A percentile compares a stretch with the other conserved stretches of the same genome.
These are phyloP conservation scores for Epirrhoe alternata DNA, from an alignment of 2,888 invertebrate genomes.

Conservation along the genomic window DNA sequence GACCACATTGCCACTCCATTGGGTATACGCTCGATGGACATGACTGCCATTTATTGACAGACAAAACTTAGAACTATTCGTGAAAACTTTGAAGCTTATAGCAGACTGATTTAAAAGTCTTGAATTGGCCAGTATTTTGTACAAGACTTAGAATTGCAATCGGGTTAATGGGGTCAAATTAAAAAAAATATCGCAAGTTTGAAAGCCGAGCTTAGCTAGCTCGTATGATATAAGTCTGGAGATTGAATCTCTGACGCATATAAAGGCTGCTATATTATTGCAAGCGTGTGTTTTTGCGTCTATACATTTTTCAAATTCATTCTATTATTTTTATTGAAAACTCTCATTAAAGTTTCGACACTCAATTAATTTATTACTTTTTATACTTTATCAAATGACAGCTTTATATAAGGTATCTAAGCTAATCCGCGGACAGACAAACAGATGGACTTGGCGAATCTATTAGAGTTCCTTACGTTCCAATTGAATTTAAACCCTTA, in stretches of 20 bases:
- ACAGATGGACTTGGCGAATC: too few species aligned
- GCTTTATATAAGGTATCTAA: too few species aligned
- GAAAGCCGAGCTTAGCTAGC: constrained; percentile 23
- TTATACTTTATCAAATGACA: too few species aligned
- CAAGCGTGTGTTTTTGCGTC: constrained; percentile 14
- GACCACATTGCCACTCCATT: too few species aligned
- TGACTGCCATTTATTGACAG: too few species aligned
- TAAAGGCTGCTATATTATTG: constrained; percentile 20
- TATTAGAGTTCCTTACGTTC: too few species aligned
- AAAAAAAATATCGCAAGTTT: background rate
- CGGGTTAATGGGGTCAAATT: constrained; percentile 6
- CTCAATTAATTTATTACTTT: too few species aligned
- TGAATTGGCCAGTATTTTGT: constrained; percentile 40
- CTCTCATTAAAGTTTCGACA: too few species aligned
- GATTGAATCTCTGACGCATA: constrained; percentile 20
- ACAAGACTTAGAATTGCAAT: constrained; percentile 16
- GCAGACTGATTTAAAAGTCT: constrained; percentile 22
- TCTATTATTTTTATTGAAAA: background rate
- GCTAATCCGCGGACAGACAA: too few species aligned
- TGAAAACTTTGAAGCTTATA: background rate
- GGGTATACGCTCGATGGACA: too few species aligned
- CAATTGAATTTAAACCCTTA: too few species aligned
- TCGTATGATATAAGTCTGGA: constrained; percentile 17
- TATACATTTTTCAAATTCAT: background rate
- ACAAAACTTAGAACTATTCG: background rate